Base-by-base conservation (phyloP, 2,888 invertebrate species). In the Drosophila niveifrons region DNA sequence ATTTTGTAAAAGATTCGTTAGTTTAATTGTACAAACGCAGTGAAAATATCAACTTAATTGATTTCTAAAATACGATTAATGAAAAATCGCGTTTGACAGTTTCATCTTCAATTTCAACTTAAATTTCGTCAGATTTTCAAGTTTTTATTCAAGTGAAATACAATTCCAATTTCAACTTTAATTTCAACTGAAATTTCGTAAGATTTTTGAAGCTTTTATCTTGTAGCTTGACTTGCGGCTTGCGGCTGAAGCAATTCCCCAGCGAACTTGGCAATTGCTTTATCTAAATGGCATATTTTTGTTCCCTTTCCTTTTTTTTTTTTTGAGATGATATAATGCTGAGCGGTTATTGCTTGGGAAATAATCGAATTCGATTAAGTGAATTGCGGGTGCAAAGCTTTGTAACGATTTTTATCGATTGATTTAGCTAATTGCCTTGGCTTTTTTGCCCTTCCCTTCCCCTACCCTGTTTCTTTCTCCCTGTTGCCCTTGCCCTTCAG, bases 401-500 rank as follows among this genome's bases (percentile, higher is more conserved):
- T 36, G 41, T 47, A 48, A 17, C 50, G 78, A 67, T 78, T 58
- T 41, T 52, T 59, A 77, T 67, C 73, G 75, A 77, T 77, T 75
- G 75, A 29, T 65, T 70, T 46, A 53, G 78, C 75, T 75, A 75
- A 75, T 75, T 78, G 74, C 63, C 18, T 75, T 72, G 74, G 59
- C 18, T 13, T 6, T 10, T 58, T 2, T 39, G 8, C 2, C 13
- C 34, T 31, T 36, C 29, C 17, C 15, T 17, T 4, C 36, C n/a
- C 46, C 36, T 18, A 34, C 11, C 31, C 10, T n/a, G n/a, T n/a
- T n/a, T n/a, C n/a, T n/a, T n/a, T n/a, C n/a, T n/a, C n/a, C n/a
- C n/a, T n/a, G n/a, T n/a, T n/a, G n/a, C n/a, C n/a, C n/a, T n/a
- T n/a, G n/a, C 8, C 31, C 9, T 8, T 31, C 10, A 0, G 10